Base-by-base conservation (phyloP, 2,113 vertebrate species). In the Butastur rufipennis region DNA sequence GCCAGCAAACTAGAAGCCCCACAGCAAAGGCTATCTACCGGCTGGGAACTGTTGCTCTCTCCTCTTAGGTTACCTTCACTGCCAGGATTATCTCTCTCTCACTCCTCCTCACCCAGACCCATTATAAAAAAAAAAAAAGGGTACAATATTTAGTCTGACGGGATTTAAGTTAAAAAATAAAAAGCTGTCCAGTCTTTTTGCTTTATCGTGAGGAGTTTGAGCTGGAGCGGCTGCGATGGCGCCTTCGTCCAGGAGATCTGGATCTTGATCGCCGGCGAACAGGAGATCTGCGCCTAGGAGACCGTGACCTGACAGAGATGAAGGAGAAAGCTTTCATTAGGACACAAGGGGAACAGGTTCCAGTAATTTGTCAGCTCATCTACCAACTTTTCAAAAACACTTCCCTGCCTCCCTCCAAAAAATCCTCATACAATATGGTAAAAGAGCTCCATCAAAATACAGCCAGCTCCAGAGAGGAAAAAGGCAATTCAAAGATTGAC, bases 151-250 rank as follows among this genome's bases (percentile, higher is more conserved):
- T 73, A 90, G 85, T 59, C 65, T 91, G 84, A 82, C 13, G 77
- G 81, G 81, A 77, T 81, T 94, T 96, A 97, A 98, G 91, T 97
- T 97, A 97, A 92, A 96, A 97, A 97, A 94, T 77, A 86, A 86
- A 90, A 92, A 95, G 94, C 81, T 88, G 90, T 90, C 88, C 71
- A 14, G 95, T 48, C 83, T 88, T 93, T 83, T 79, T 86, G 82
- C 55, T 98, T 97, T 99, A 99, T 98, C 99, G 98, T 13, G 99
- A 99, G 32, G 99, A 99, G 98, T 99, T 99, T 22, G 99, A 99
- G 95, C 99, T 99, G 97, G 99, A 99, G 45, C 99, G 99, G 93
- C 99, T 99, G 79, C 99, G 98, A 66, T 99, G 99, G 73, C 99
- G 99, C 83, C 99, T 98, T 78, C 99, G 99, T 8, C 99, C 99